These are phyloP conservation scores for Netta rufina DNA, from an alignment of 2,797 vertebrate species.

Conservation along the genomic window DNA sequence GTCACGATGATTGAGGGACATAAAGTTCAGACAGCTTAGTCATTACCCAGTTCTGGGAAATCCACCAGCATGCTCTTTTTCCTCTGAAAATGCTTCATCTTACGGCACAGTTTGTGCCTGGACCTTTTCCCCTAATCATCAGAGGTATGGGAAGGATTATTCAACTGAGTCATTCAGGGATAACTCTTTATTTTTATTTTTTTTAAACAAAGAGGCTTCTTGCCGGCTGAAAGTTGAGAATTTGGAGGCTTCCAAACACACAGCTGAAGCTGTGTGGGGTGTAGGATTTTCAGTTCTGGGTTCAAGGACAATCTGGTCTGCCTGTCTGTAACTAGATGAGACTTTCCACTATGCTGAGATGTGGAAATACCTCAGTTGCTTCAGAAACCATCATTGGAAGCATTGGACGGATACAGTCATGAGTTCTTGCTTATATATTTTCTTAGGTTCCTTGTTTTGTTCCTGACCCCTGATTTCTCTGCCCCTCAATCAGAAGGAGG, in stretches of 20 bases:
- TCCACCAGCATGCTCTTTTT: not conserved
- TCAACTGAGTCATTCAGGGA: not conserved
- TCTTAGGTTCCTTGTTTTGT: not conserved
- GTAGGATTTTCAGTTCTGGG: not conserved
- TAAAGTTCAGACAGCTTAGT: not conserved
- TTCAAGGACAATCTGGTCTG: not conserved
- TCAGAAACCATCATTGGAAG: not conserved
- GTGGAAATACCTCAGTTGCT: not conserved
- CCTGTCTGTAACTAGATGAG: accelerated
- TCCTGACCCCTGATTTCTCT: not conserved
- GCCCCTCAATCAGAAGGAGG: not conserved
- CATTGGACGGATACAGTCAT: not conserved
- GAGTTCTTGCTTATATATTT: not conserved
- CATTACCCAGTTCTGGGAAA: not conserved
- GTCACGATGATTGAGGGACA: not conserved
- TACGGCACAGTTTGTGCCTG: not conserved
- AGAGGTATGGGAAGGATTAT: not conserved
- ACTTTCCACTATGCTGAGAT: not conserved
- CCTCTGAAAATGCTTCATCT: not conserved
- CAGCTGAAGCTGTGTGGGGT: not conserved
- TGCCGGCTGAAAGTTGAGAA: not conserved
- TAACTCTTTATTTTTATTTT: not conserved
- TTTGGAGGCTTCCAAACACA: not conserved
- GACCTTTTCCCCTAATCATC: not conserved
- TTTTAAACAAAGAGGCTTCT: not conserved